Evolutionary conservation across 2,113 vertebrate genomes (phyloP), one percentile per base, ranked within the genome.

Genomic region (Podarcis raffonei): DNA sequence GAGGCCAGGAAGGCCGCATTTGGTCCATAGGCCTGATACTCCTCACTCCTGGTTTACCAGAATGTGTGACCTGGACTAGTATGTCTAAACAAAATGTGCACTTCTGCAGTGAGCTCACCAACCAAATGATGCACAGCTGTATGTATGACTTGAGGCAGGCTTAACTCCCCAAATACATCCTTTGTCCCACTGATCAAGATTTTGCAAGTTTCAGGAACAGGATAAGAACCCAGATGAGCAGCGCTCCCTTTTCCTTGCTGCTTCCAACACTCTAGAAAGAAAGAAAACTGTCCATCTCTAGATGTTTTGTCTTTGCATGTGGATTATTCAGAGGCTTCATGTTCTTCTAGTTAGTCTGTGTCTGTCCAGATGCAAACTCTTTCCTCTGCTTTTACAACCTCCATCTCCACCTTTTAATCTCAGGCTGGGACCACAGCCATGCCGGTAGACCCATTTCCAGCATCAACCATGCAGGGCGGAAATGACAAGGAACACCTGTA

Each of bases 401-500:
- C 62, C 77, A 77, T n/a, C 4, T 16, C 3, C 11, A 3, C 87
- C 35, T 89, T 30, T 89, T 12, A 7, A 37, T 83, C 87, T 39
- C 89, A 96, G 96, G 85, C 85, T 37, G 87, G 81, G 7, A 68
- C 74, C 42, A 77, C 72, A 53, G 9, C 62, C 48, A 93, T 89
- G 65, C 59, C 91, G 23, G 90, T 85, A 32, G 94, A 94, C 1
- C 75, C 84, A 5, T 48, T 91, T 79, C 85, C 92, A 6, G 48
- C 87, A 53, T 77, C 96, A 11, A 13, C 85, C 74, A 35, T 71
- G 18, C 87, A 82, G 9, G 30, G 53, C 3, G 83, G 83, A 37
- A 95, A 93, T 22, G 96, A 96, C 72, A 96, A 96, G 65, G 96
- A 96, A 76, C 96, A 96, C 68, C 92, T 96, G 4, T 96, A 96